Base-by-base conservation (phyloP, 2,888 invertebrate genomes). In the Himalopsyche kuldschensis region DNA sequence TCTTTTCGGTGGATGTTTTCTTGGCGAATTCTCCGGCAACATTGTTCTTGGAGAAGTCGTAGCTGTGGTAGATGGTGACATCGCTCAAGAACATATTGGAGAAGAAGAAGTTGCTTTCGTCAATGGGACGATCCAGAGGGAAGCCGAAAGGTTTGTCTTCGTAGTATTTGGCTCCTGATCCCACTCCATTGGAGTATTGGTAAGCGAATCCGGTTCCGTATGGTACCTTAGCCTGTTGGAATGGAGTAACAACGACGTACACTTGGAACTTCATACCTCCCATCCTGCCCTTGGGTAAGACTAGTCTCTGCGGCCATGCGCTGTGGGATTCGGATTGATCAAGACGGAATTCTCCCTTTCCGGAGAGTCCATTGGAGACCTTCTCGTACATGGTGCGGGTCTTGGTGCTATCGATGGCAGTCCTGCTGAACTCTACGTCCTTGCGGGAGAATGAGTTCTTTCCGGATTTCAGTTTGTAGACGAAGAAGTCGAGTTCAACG, bases 121-220 rank as follows among this genome's bases (percentile, higher is more conserved):
- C 91, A 88, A 95, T 92, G 47, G 90, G 90, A 86, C 95, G 93
- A 89, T 96, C 95, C 91, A 96, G 94, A 87, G 96, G 96, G 92
- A 93, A 96, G 84, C 95, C 95, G 87, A 94, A 91, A 1, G 95
- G 93, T 88, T 92, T 92, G 78, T 91, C 92, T 89, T 96, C 95
- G 86, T 94, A 89, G 86, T 91, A 91, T 6, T 89, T 90, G 20
- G 55, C 89, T 86, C 91, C 92, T 84, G 46, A 27, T 31, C 92
- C 93, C 84, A 92, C 89, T 86, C 91, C 92, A 31, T 86, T 85
- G 79, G 87, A 86, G 82, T 87, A 87, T 32, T 47, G 55, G 63
- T 79, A 76, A 8, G 48, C 80, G 86, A 89, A 88, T 84, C 88
- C 89, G 0, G 87, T 84, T 3, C 89, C 89, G 75, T 88, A 87